phyloP scores from a whole-genome alignment of 1,140 invertebrate species.

The Heliothis subflexa region DNA sequence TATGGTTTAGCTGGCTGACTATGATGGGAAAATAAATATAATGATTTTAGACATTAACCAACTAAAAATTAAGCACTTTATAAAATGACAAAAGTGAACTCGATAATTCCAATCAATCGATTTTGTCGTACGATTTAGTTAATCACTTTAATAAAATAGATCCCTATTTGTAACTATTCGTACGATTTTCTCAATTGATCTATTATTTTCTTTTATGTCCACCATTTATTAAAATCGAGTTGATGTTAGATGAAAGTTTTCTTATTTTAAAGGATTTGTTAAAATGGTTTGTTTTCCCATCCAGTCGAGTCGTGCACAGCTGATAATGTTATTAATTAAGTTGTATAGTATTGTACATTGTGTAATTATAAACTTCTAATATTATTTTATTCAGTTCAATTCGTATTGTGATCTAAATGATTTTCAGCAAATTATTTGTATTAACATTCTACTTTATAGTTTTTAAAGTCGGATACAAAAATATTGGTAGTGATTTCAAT shows the following conservation, averaged over 20 bases:
- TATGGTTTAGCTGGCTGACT: slow-evolving; percentile 20
- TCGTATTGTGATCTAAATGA: slow-evolving; percentile 29
- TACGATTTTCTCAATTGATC: neutral
- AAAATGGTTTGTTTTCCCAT: no score
- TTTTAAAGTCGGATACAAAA: neutral
- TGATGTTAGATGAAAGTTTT: no score
- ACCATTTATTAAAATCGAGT: neutral
- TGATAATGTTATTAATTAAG: slow-evolving; percentile 29
- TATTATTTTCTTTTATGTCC: neutral
- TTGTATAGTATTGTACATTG: slow-evolving; percentile 37
- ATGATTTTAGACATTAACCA: neutral
- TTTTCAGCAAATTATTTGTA: slow-evolving; percentile 9
- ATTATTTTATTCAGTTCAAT: slow-evolving; percentile 32
- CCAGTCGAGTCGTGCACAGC: neutral
- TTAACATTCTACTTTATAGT: neutral
- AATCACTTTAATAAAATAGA: neutral
- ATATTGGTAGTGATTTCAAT: neutral
- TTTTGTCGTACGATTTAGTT: slow-evolving; percentile 2
- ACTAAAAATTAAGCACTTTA: neutral
- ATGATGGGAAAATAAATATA: neutral
- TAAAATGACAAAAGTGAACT: neutral
- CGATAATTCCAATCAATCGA: neutral
- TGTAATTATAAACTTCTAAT: slow-evolving; percentile 33
- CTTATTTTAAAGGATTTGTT: neutral
- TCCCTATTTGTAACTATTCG: neutral